These are phyloP conservation scores for Heliocidaris tuberculata DNA, from an alignment of 35 echinoderm and acorn worm genomes.

Conservation along the genomic window DNA sequence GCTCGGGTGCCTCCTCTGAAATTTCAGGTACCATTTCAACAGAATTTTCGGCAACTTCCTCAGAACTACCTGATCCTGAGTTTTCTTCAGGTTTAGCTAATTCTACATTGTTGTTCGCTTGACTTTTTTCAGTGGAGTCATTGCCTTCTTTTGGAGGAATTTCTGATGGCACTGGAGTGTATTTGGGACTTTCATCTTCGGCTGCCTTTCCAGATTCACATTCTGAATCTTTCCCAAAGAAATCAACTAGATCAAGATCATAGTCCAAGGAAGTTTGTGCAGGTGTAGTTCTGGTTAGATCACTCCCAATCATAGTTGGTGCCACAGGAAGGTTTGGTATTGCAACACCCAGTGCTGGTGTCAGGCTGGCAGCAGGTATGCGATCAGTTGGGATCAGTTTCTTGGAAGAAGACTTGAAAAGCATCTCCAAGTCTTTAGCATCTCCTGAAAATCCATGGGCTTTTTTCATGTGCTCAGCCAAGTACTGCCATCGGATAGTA, in stretches of 20 bases:
- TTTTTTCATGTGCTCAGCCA: conserved; percentile 85
- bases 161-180: neutral
- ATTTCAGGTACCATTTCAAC: neutral
- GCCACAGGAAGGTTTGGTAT: neutral
- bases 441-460: conserved; percentile 86
- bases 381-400: conserved; percentile 90
- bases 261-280: conserved; percentile 44
- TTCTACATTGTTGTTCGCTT: neutral
- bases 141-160: neutral
- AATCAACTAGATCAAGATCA: conserved; percentile 80
- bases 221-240: conserved; percentile 60
- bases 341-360: conserved; percentile 53
- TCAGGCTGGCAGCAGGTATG: conserved; percentile 75
- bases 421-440: conserved; percentile 82
- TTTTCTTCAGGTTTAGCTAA: neutral
- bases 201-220: neutral
- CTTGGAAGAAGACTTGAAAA: conserved; percentile 91
- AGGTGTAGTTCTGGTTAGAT: conserved; percentile 40
- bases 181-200: neutral
- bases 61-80: neutral
- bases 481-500: conserved; percentile 93
- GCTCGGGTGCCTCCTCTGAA: neutral
- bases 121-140: neutral
- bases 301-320: conserved; percentile 34
- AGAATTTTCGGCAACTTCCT: neutral